Base-by-base conservation (phyloP, 2,113 vertebrate genomes). In the Platichthys flesus region DNA sequence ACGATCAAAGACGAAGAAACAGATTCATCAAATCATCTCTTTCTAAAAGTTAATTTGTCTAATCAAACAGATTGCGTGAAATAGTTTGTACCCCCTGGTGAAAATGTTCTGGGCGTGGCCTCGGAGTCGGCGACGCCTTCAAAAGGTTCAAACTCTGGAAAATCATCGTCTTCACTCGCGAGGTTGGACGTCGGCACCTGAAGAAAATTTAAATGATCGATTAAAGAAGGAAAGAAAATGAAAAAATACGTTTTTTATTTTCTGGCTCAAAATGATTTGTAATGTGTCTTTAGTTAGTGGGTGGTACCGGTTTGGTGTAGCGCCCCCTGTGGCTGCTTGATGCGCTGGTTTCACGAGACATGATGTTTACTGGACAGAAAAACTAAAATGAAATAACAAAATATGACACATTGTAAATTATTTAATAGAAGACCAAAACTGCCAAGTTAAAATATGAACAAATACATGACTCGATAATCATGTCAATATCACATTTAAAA, bases 131-230 rank as follows among this genome's bases (percentile, higher is more conserved):
- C 21, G 9, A 3, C 2, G 0, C 56, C 59, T 0, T 71, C 52
- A 37, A 83, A 88, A 5, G 57, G 60, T 8, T 86, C 79, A 49
- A 82, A 88, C 0, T 76, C 76, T 1, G 26, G 60, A 4, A 79
- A 74, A 0, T 80, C 79, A 0, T 71, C 47, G 0, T 67, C 75
- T 0, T 49, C 26, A 0, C 0, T 15, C 4, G 12, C 0, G 0
- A 88, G 79, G 79, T 90, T 90, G 40, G 64, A n/a, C 45, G 21
- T 72, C 1, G 88, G 42, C 55, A 83, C 45, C 88, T 89, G 12
- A 8, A 62, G 24, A 35, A 56, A 31, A 61, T 1, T 13, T 24
- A 8, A 18, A 42, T 2, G 10, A 42, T 42, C 40, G 3, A 42
- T 42, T 42, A 42, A 14, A 10, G 18, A 51, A 1, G 35, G 13